These are phyloP conservation scores for Synanthedon formicaeformis DNA, from an alignment of 2,888 invertebrate species.

Conservation along the genomic window DNA sequence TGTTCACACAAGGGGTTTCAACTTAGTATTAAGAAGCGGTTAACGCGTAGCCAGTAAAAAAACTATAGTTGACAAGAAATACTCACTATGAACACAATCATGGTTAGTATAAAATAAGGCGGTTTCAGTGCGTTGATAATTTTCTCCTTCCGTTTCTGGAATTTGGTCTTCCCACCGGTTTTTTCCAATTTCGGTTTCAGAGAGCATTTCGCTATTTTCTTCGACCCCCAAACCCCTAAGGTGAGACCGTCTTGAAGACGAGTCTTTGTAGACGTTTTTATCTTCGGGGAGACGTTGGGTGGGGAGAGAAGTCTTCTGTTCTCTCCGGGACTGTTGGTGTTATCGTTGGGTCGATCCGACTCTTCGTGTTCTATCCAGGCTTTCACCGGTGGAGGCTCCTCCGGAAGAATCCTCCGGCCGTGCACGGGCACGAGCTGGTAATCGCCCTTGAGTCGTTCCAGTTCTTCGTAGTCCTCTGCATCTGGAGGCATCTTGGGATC, in stretches of 20 bases:
- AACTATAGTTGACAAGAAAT: not conserved
- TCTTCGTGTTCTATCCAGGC: slow-evolving; percentile 50
- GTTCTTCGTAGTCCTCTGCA: slow-evolving; percentile 3
- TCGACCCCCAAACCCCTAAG: slow-evolving; percentile 25
- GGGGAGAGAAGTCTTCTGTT: not conserved
- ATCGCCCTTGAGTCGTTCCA: slow-evolving; percentile 1
- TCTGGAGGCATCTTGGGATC: slow-evolving; percentile 6
- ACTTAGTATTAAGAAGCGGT: not conserved
- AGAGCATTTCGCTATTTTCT: slow-evolving; percentile 18
- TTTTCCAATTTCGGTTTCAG: slow-evolving; percentile 15
- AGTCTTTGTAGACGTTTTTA: slow-evolving; percentile 14
- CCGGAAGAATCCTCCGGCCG: not conserved
- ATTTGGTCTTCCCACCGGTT: slow-evolving; percentile 29
- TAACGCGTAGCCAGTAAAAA: not conserved
- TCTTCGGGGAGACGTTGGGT: slow-evolving; percentile 10
- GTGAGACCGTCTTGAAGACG: slow-evolving; percentile 43
- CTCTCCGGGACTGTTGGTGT: slow-evolving; percentile 13
- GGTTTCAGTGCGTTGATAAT: slow-evolving; percentile 39
- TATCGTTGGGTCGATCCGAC: slow-evolving; percentile 19
- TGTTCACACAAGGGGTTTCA: slow-evolving; percentile 6
- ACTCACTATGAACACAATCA: slow-evolving; percentile 54
- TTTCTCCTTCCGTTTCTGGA: slow-evolving; percentile 43
- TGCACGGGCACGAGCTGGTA: slow-evolving; percentile 15
- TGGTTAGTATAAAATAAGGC: slow-evolving; percentile 51
- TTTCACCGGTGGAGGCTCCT: slow-evolving; percentile 19